phyloP scores from a whole-genome alignment of 2,797 vertebrate species.

The Streptopelia turtur region DNA sequence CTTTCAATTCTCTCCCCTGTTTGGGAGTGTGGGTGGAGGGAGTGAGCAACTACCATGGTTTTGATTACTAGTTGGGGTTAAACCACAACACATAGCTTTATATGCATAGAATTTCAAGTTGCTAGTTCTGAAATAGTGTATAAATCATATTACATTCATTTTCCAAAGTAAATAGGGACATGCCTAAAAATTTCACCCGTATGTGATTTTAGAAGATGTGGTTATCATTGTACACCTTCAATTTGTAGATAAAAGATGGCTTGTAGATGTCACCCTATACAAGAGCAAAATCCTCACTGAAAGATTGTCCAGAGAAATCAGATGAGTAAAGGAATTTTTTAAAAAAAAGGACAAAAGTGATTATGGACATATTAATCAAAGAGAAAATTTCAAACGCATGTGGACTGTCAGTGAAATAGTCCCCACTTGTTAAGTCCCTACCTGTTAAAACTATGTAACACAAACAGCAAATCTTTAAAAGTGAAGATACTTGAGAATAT shows the following conservation, averaged over 20 bases:
- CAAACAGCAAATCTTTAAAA: not conserved
- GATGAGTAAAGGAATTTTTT: not conserved
- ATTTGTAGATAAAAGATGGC: not conserved
- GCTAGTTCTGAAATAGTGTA: not conserved
- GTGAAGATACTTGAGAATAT: not conserved
- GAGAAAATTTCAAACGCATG: not conserved
- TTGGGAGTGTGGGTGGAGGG: too few species aligned
- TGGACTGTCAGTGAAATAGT: not conserved
- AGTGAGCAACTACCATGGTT: too few species aligned
- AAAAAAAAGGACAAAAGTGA: not conserved
- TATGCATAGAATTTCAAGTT: not conserved
- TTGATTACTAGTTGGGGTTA: too few species aligned
- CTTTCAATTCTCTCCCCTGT: too few species aligned
- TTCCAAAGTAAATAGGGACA: not conserved
- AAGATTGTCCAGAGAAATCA: not conserved
- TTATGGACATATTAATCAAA: not conserved
- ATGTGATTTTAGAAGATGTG: not conserved
- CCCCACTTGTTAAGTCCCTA: rapidly evolving
- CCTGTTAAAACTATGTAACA: not conserved
- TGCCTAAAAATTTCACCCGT: not conserved
- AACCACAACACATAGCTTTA: not conserved
- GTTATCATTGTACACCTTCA: not conserved
- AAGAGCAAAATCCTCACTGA: not conserved
- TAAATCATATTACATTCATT: not conserved
- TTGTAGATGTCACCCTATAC: not conserved